Percentiles rank a stretch among this genome's conserved stretches.
Evolutionary conservation across 2,113 vertebrate genomes (phyloP).

Genomic region (Synodontis membranacea): DNA sequence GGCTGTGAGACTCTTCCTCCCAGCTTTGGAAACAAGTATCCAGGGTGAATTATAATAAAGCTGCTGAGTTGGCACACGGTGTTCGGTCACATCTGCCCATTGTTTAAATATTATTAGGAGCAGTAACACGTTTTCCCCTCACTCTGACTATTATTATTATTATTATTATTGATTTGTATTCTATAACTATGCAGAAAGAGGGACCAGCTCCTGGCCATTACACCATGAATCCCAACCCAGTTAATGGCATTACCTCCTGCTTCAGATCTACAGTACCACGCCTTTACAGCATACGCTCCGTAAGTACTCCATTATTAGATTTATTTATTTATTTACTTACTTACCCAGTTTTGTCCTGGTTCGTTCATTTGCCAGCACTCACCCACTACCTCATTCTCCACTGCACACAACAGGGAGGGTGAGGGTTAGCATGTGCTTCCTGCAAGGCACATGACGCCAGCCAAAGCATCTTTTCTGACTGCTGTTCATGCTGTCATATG

Average conservation of each 20-base stretch:
- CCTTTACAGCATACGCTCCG: conserved; percentile 64
- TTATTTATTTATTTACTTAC: not conserved
- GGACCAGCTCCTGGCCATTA: conserved; percentile 80
- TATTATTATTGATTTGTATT: not conserved
- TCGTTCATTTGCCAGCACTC: not conserved
- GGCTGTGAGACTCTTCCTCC: not conserved
- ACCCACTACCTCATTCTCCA: not conserved
- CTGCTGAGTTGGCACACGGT: conserved; percentile 12
- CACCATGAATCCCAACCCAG: conserved; percentile 57
- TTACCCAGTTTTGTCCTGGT: not conserved
- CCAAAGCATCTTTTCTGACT: not conserved
- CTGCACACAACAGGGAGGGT: not conserved
- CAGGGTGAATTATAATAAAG: conserved; percentile 12
- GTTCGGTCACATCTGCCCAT: not conserved
- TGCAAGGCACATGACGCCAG: not conserved
- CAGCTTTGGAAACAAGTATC: conserved; percentile 30
- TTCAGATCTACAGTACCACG: conserved; percentile 78
- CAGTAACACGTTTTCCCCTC: not conserved
- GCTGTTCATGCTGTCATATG: not conserved
- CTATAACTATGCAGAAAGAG: conserved; percentile 67
- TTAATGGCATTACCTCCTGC: conserved; percentile 71
- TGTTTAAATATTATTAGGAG: not conserved
- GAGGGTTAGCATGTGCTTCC: no score
- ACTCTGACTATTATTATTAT: not conserved
- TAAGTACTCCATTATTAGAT: conserved; percentile 59